Base-by-base conservation (phyloP, 2,888 invertebrate genomes). In the Athetis lepigone region DNA sequence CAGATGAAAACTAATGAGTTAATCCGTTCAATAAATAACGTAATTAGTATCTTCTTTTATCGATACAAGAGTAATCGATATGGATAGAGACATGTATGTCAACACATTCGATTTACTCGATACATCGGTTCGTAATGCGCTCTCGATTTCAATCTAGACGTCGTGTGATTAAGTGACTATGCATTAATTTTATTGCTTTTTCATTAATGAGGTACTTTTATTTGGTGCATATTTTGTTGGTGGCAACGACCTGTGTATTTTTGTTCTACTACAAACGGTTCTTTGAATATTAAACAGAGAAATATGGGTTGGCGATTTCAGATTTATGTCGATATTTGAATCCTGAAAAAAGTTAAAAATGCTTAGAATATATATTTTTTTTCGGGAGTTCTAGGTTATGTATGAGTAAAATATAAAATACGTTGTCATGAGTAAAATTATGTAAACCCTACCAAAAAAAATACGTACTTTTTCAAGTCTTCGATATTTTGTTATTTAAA, bases 81-180 rank as follows among this genome's bases (percentile, higher is more conserved):
- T 42, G 23, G 6, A 37, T 29, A n/a, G 9, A 16, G 21, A 21
- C 16, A 46, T 19, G 13, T 27, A 11, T 59, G 52, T 68, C 43
- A 40, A 50, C 18, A 23, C 23, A 21, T 7, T 9, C 21, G 49
- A 39, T 37, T 9, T 55, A 39, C 55, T 61, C 8, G 50, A 69
- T 23, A 19, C 21, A 21, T 50, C 16, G 18, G 40, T 55, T 55
- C 29, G 27, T 61, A 46, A 56, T 25, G 37, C 42, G 19, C 42
- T 69, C 70, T 69, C 56, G 69, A 69, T 69, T 70, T 63, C 50
- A 69, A 37, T 67, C 51, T 42, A 2, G 16, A 21, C 25, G n/a
- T 0, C 9, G 16, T 13, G 36, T 66, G 19, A 57, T 66, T 29
- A 27, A 49, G 43, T 25, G 8, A 8, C 8, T 16, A 1, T 45